Evolutionary conservation across 2,113 vertebrate genomes (phyloP).

Genomic region (Cyprinus carpio): DNA sequence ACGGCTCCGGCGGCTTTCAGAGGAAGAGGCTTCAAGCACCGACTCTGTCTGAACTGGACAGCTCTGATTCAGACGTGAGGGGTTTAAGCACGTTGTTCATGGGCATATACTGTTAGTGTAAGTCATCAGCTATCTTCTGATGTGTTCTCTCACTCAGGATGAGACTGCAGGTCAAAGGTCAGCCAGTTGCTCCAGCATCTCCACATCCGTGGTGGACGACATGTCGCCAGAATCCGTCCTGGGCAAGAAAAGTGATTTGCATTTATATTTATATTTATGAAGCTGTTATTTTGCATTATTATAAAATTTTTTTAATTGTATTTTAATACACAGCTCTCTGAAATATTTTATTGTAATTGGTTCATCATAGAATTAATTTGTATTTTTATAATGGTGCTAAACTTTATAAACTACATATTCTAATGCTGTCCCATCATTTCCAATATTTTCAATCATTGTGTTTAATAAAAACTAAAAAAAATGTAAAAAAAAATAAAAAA

Average conservation of each 20-base stretch:
- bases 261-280: too few relatives aligned
- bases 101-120: background rate
- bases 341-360: too few relatives aligned
- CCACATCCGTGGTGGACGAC: constrained; percentile 85
- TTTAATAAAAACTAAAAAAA: too few relatives aligned
- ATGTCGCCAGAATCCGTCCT: constrained; percentile 78
- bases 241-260: constrained; percentile 80
- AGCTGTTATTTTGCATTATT: too few relatives aligned
- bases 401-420: too few relatives aligned
- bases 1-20: constrained; percentile 66
- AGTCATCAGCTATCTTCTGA: background rate
- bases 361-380: too few relatives aligned
- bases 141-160: constrained; percentile 74
- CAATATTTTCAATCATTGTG: too few relatives aligned
- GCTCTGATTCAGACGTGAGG: constrained; percentile 95
- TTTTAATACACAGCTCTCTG: too few relatives aligned
- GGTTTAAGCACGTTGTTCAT: background rate
- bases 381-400: too few relatives aligned
- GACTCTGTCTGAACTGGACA: constrained; percentile 89
- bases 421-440: too few relatives aligned
- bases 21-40: constrained; percentile 93
- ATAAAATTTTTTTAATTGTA: too few relatives aligned
- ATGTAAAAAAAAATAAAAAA: too few relatives aligned
- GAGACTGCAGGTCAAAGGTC: constrained; percentile 80
- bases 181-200: constrained; percentile 84